Base-by-base conservation (phyloP, 2,113 vertebrate genomes). In the Anarrhichthys ocellatus region DNA sequence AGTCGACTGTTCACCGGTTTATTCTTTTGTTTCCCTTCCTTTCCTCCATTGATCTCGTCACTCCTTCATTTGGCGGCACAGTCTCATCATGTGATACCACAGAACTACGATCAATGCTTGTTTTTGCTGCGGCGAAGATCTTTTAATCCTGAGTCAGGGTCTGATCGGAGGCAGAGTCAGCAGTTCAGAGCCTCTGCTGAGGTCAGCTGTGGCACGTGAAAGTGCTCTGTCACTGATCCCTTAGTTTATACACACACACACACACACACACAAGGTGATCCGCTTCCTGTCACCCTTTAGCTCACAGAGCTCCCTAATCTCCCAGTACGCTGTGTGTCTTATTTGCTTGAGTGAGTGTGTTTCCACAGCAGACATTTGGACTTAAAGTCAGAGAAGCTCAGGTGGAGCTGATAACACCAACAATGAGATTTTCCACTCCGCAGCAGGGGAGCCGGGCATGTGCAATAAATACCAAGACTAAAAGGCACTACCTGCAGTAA, bases 191-290 rank as follows among this genome's bases (percentile, higher is more conserved):
- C 11, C 10, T 56, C 17, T 3, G 42, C 65, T 48, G 36, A 84
- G 46, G 24, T 71, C 75, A 72, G 69, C 59, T 56, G 65, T n/a
- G 46, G 32, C 10, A 24, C 44, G n/a, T 75, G 24, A 52, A 83
- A 80, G 64, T 73, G 76, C 80, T 69, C 68, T n/a, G 58, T 83
- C 81, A 72, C 73, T 77, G 14, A 48, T 75, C 61, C 64, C 17
- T 44, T 65, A 22, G 44, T 42, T 38, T 6, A 34, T 68, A 29
- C 67, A 58, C 42, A 50, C 56, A 34, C 40, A 36, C 20, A 52
- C 40, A 27, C 56, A 38, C 54, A 50, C 27, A 14, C 32, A 6
- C 20, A 64, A 29, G 29, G 20, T 18, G 67, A 64, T 76, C 11
- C 42, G 40, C 27, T 32, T 61, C 34, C 63, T 50, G 38, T 48